Conservation (phyloP, 2,113 vertebrate species). For the Hippocampus zosterae region DNA sequence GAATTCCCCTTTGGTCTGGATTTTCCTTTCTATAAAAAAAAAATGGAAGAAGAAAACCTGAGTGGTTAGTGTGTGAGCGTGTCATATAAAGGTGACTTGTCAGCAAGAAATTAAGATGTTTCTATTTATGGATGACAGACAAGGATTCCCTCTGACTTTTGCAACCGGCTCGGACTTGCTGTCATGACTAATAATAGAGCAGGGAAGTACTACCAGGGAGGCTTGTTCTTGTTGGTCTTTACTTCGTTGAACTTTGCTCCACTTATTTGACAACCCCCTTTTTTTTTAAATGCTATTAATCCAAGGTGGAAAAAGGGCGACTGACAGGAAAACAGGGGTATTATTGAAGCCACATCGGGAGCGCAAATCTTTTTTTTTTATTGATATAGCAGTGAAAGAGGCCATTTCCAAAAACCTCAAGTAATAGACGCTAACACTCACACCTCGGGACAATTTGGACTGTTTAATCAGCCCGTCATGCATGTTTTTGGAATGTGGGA, state of each 20-base stretch:
- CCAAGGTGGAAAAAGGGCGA: not conserved
- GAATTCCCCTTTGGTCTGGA: not conserved
- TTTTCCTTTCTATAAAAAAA: not conserved
- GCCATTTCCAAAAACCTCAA: no score
- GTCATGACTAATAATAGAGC: constrained; percentile 45
- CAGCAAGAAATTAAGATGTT: constrained; percentile 1
- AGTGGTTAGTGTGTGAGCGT: not conserved
- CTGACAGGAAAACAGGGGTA: not conserved
- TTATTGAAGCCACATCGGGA: not conserved
- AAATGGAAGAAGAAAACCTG: not conserved
- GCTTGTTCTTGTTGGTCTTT: constrained; percentile 29
- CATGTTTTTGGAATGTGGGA: no score
- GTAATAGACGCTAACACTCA: no score
- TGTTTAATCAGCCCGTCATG: no score
- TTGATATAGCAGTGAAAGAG: not conserved
- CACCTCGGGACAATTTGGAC: no score
- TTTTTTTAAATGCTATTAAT: not conserved
- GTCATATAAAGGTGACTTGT: not conserved
- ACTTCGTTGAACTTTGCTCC: not conserved
- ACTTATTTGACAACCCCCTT: not conserved
- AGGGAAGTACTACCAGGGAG: constrained; percentile 17
- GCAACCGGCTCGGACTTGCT: constrained; percentile 13
- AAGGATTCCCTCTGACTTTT: constrained; percentile 51
- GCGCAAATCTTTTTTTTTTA: not conserved
- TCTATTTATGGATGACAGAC: constrained; percentile 38